Base-by-base conservation (phyloP, 2,888 invertebrate genomes). In the Oscheius sp. region DNA sequence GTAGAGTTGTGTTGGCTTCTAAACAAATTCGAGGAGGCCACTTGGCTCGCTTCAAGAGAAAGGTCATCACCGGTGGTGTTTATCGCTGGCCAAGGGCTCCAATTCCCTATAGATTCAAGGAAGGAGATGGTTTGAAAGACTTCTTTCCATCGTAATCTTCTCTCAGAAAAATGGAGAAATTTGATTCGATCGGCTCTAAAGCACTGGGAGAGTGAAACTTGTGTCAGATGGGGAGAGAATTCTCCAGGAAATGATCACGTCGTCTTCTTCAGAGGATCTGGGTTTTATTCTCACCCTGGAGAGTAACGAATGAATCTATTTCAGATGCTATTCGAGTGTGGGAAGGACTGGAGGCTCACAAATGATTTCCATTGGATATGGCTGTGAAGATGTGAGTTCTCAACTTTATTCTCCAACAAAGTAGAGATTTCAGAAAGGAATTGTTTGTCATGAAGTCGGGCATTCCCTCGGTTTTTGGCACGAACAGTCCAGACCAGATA, bases 401-500 rank as follows among this genome's bases (percentile, higher is more conserved):
- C 15, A 3, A 3, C 27, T 50, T 12, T 20, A 27, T 2, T 23
- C 25, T 2, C n/a, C 15, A 15, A 20, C 25, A 65, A n/a, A 42
- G 34, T 17, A 20, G 27, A 46, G 33, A 12, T 25, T 78, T 20
- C 65, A 83, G 83, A 75, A 74, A 69, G 84, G 84, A 55, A 84
- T 84, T 3, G 81, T 85, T 1, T 72, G 78, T 23, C 84, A 84
- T 65, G 84, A 84, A 73, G 83, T 84, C 1, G 84, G 83, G 1
- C 84, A 84, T 63, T 73, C 84, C 0, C 75, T 84, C 0, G 82
- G 84, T 17, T 84, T 84, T 69, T 84, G 84, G 84, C 84, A 84
- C 64, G 84, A 84, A 52, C 84, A 84, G 61, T 80, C 80, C 1
- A 72, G 84, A 8, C 79, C 80, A 17, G 84, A 84, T 61, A 70